phyloP scores from a whole-genome alignment of 2,888 invertebrate species.

The Coremacera marginata region DNA sequence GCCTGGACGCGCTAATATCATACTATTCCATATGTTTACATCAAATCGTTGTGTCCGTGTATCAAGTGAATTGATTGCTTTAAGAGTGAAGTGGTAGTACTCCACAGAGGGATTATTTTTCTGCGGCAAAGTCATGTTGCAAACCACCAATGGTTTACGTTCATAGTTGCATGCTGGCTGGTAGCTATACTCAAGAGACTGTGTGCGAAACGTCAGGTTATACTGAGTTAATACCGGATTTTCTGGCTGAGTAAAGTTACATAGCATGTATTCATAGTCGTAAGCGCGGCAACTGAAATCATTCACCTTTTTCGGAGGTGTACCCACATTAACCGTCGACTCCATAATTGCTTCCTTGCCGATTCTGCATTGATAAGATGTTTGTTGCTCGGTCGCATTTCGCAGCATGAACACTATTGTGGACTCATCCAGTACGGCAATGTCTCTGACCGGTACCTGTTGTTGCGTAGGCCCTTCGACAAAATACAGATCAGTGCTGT shows the following conservation, averaged over 20 bases:
- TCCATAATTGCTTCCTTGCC: conserved; percentile 54
- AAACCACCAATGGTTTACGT: conserved; percentile 54
- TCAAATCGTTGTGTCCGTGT: conserved; percentile 59
- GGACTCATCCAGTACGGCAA: conserved; percentile 53
- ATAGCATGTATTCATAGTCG: conserved; percentile 81
- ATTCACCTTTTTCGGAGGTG: conserved; percentile 73
- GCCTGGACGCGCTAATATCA: conserved; percentile 60
- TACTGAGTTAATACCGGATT: conserved; percentile 74
- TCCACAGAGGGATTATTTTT: conserved; percentile 70
- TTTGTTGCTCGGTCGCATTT: conserved; percentile 55
- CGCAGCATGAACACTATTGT: conserved; percentile 55
- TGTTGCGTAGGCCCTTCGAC: conserved; percentile 44
- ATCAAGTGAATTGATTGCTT: conserved; percentile 76
- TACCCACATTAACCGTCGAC: conserved; percentile 65
- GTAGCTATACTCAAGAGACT: conserved; percentile 49
- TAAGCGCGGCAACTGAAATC: conserved; percentile 81
- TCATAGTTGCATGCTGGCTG: conserved; percentile 56
- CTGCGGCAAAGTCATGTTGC: conserved; percentile 58
- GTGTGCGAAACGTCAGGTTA: conserved; percentile 56
- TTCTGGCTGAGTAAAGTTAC: conserved; percentile 78
- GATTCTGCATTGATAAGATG: conserved; percentile 60
- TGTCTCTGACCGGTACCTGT: conserved; percentile 42
- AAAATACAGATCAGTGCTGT: conserved; percentile 56
- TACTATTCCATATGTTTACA: conserved; percentile 54
- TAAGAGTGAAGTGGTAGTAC: conserved; percentile 73